Evolutionary conservation across 2,113 vertebrate species (phyloP).

Genomic region (Gnathonemus longibarbis): DNA sequence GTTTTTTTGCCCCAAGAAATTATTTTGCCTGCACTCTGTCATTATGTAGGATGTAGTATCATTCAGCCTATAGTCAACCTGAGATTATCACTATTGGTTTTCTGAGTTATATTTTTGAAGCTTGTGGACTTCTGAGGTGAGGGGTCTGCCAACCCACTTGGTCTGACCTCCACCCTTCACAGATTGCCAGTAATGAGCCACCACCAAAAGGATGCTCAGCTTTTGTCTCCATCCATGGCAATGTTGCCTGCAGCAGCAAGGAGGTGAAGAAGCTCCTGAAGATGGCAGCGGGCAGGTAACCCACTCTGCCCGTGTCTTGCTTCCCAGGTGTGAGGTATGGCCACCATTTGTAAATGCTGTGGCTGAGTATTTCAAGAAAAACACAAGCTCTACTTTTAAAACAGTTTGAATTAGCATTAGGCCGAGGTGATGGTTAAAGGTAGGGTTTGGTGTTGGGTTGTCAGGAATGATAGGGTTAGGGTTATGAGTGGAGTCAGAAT

Average conservation of each 20-base stretch:
- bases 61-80: not conserved
- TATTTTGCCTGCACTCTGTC: not conserved
- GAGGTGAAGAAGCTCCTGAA: slow-evolving; percentile 89
- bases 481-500: not conserved
- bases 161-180: slow-evolving; percentile 12
- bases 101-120: not conserved
- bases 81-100: not conserved
- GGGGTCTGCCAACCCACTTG: not conserved
- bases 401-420: not conserved
- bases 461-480: not conserved
- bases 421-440: not conserved
- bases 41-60: not conserved
- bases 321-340: not conserved
- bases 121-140: not conserved
- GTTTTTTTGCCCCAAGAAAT: not conserved
- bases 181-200: slow-evolving; percentile 88
- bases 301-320: not conserved
- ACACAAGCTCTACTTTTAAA: not conserved
- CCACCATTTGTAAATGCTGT: not conserved
- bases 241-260: slow-evolving; percentile 79
- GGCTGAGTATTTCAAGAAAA: not conserved
- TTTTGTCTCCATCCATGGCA: slow-evolving; percentile 82
- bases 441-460: not conserved
- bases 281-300: slow-evolving; percentile 80
- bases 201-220: slow-evolving; percentile 78